Evolutionary conservation across 2,888 invertebrate species (phyloP), one percentile per base, ranked within the genome.

Genomic region (Caradrina clavipalpis): DNA sequence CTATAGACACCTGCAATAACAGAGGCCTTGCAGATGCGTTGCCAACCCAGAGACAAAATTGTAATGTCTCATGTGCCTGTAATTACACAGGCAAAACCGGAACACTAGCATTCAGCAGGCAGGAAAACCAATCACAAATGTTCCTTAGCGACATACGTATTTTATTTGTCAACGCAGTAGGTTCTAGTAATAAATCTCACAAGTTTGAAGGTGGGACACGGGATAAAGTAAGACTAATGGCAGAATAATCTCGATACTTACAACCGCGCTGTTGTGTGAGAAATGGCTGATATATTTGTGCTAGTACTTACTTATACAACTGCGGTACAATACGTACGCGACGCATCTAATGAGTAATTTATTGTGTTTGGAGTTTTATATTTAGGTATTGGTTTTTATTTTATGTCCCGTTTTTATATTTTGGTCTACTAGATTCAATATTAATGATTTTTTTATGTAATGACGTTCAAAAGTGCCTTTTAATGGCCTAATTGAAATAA

Each of bases 191-290:
- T 82, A 82, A 82, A 82, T 82, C 76, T 82, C 76, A 60, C 67
- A 84, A 82, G 80, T 82, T 82, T 82, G 82, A 69, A 82, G 65
- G 68, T 81, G 63, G 67, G 65, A 62, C 57, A 57, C 58, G 60
- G 84, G 79, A 57, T 81, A 82, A 82, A 79, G 62, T 76, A 79
- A 82, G 82, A 84, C 72, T 76, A 84, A 82, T 82, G 82, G 82
- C 31, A 26, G 65, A 72, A 76, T 78, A 84, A 82, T 84, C 69
- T 76, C 68, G 68, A 83, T 81, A 61, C 60, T 57, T 49, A 77
- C 65, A 69, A 77, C 58, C 70, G 31, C 50, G n/a, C 50, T 55
- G 55, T 69, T 67, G 60, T 69, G 57, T 65, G 64, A 68, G 67
- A 81, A 60, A 78, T 69, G 45, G 70, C 56, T 66, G 42, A 66